Evolutionary conservation across 2,113 vertebrate species (phyloP).

Genomic region (Cochlearius cochlearius): DNA sequence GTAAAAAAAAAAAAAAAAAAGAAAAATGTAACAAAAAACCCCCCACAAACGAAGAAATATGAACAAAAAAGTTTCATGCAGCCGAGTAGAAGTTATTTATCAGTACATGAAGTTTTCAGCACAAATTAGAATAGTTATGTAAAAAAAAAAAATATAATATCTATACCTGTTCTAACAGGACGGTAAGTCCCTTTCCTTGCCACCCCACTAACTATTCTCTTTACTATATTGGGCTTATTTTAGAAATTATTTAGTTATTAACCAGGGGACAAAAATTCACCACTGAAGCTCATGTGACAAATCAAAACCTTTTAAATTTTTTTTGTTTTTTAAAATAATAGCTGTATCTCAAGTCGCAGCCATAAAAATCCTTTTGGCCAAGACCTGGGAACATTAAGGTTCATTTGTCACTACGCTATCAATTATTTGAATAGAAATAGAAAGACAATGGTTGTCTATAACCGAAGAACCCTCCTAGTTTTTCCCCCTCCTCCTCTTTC

Average conservation of each 20-base stretch:
- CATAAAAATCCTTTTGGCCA: background rate
- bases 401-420: background rate
- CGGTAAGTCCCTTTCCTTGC: background rate
- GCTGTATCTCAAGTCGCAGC: background rate
- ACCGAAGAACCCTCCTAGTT: background rate
- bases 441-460: background rate
- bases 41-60: slow-evolving; percentile 32
- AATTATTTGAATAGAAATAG: background rate
- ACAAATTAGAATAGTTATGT: slow-evolving; percentile 77
- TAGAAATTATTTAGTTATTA: background rate
- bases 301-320: background rate
- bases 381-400: background rate
- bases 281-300: background rate
- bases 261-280: background rate
- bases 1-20: background rate
- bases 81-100: slow-evolving; percentile 74
- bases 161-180: slow-evolving; percentile 7
- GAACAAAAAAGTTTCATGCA: slow-evolving; percentile 76
- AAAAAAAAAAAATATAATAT: background rate
- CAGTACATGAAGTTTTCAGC: slow-evolving; percentile 74
- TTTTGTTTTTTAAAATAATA: background rate
- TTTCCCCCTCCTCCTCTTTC: background rate
- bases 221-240: background rate
- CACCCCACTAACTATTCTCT: background rate
- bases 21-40: background rate